Conservation (phyloP, 2,888 invertebrate genomes). For the Drosophila kuntzei region DNA sequence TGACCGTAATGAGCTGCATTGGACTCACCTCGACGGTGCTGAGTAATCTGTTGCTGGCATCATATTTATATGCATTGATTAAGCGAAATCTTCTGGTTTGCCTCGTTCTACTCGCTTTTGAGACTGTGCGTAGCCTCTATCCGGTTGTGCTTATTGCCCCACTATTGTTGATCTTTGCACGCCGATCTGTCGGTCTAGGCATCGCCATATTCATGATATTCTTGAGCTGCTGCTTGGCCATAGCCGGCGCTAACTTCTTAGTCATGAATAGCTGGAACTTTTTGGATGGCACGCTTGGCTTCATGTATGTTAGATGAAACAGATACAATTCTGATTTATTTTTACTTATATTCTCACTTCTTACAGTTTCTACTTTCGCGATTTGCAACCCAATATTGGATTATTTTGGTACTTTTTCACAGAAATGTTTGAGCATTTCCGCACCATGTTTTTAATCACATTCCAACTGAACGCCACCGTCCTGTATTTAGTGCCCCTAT, state of each 20-base stretch:
- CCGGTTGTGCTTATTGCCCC: slow-evolving; percentile 94
- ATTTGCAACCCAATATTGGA: slow-evolving; percentile 98
- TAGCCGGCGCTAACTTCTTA: slow-evolving; percentile 85
- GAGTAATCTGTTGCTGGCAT: slow-evolving; percentile 92
- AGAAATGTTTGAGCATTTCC: slow-evolving; percentile 99
- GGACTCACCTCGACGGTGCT: slow-evolving; percentile 96
- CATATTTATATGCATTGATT: slow-evolving; percentile 90
- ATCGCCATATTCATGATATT: slow-evolving; percentile 62
- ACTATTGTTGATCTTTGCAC: slow-evolving; percentile 87
- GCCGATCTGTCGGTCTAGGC: slow-evolving; percentile 33
- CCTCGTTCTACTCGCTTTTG: slow-evolving; percentile 90
- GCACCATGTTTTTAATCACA: slow-evolving; percentile 96
- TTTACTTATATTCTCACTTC: neutral
- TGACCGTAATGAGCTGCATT: slow-evolving; percentile 93
- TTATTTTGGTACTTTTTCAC: slow-evolving; percentile 99
- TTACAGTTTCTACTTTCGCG: slow-evolving; percentile 93
- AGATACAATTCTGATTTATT: neutral
- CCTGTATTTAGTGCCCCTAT: slow-evolving; percentile 95
- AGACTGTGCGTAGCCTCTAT: slow-evolving; percentile 93
- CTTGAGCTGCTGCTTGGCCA: slow-evolving; percentile 50
- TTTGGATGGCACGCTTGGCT: slow-evolving; percentile 91
- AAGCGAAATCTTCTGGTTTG: slow-evolving; percentile 88
- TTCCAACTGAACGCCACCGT: slow-evolving; percentile 98
- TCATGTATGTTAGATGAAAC: slow-evolving; percentile 88
- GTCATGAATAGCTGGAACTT: slow-evolving; percentile 89